Evolutionary conservation across 2,797 vertebrate species (phyloP).

Genomic region (Otolemur crassicaudatus): DNA sequence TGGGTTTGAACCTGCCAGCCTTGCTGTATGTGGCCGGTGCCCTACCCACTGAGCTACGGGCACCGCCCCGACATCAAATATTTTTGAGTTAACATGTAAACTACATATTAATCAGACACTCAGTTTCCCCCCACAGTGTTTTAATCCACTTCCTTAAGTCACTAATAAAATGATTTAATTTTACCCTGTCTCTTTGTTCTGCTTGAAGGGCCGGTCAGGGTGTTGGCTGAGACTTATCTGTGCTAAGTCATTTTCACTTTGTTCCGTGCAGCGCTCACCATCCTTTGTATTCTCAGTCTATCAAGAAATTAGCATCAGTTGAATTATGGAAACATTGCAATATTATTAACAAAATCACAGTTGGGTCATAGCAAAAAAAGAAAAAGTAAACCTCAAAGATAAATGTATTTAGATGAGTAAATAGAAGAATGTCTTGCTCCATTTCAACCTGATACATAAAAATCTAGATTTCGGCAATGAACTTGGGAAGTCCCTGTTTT

Average conservation of each 20-base stretch:
- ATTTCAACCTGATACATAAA: neutral
- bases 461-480: constrained; percentile 26
- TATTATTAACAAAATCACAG: constrained; percentile 45
- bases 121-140: neutral
- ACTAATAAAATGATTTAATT: neutral
- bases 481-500: neutral
- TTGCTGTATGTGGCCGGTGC: too few relatives aligned
- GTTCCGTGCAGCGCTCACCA: constrained; percentile 35
- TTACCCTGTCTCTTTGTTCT: constrained; percentile 80
- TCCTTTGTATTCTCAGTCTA: constrained; percentile 59
- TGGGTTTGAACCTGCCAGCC: too few relatives aligned
- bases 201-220: constrained; percentile 15
- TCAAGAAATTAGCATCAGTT: constrained; percentile 35
- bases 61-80: neutral
- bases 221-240: constrained; percentile 29
- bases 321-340: neutral
- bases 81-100: constrained; percentile 42
- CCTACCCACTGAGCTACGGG: too few relatives aligned
- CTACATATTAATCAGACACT: constrained; percentile 10
- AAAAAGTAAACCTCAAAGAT: neutral
- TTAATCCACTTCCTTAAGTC: neutral
- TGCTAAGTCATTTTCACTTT: neutral
- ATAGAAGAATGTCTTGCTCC: neutral
- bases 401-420: neutral
- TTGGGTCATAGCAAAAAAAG: neutral